A percentile compares a stretch with the other conserved stretches of the same genome.
phyloP scores from a whole-genome alignment of 2,797 vertebrate genomes.

The Anolis apletophallus region DNA sequence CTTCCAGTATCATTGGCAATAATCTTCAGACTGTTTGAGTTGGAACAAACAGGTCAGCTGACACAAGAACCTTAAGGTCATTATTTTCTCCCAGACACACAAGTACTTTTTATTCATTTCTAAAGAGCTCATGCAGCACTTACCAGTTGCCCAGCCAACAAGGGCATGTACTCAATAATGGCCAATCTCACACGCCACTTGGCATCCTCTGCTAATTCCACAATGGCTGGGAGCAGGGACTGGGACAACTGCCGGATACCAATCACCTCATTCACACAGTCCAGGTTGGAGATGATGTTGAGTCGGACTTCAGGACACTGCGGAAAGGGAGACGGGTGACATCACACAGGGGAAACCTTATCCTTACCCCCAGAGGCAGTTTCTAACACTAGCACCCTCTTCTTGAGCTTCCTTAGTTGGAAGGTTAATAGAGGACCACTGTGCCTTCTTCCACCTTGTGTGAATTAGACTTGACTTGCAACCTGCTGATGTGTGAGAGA shows the following conservation, averaged over 20 bases:
- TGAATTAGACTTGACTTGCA: no score
- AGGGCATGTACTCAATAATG: slow-evolving; percentile 83
- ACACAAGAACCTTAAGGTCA: background rate
- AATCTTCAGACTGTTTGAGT: background rate
- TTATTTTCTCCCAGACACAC: background rate
- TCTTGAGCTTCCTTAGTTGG: background rate
- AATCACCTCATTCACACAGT: slow-evolving; percentile 83
- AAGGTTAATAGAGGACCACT: no score
- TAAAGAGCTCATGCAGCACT: background rate
- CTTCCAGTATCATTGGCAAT: background rate
- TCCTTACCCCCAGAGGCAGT: rapidly evolving
- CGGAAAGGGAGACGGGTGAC: background rate
- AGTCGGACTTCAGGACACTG: slow-evolving; percentile 81
- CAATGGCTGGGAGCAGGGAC: slow-evolving; percentile 80
- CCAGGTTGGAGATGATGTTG: slow-evolving; percentile 84
- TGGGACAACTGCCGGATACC: slow-evolving; percentile 82
- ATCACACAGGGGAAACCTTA: background rate
- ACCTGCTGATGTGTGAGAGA: background rate
- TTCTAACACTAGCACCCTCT: no score
- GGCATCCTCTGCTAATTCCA: slow-evolving; percentile 82
- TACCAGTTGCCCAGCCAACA: slow-evolving; percentile 81
- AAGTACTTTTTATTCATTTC: background rate
- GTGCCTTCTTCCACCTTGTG: background rate
- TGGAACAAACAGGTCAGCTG: no score
- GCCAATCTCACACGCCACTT: slow-evolving; percentile 81